Evolutionary conservation across 2,888 invertebrate genomes (phyloP).

Genomic region (Polyploca ridens): DNA sequence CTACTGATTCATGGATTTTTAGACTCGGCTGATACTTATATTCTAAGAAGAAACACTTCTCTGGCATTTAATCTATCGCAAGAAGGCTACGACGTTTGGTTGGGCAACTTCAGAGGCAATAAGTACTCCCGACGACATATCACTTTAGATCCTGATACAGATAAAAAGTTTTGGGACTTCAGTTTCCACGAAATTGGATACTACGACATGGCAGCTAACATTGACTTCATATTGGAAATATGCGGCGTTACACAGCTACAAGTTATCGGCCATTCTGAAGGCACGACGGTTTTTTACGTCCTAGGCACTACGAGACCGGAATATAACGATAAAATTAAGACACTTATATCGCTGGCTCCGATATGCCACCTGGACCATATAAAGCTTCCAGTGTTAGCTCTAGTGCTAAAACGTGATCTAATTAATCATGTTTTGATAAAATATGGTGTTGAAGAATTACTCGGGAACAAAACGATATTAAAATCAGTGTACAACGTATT

Average conservation of each 20-base stretch:
- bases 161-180: slow-evolving; percentile 71
- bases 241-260: slow-evolving; percentile 80
- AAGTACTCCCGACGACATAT: slow-evolving; percentile 80
- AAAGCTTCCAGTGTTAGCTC: no score
- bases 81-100: slow-evolving; percentile 70
- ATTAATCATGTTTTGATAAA: no score
- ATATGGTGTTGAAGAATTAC: no score
- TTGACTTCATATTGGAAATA: slow-evolving; percentile 39
- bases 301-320: slow-evolving; percentile 74
- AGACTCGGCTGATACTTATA: slow-evolving; percentile 37
- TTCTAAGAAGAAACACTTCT: slow-evolving; percentile 39
- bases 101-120: slow-evolving; percentile 79
- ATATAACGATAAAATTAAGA: slow-evolving; percentile 61
- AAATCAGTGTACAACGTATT: no score
- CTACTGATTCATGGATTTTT: slow-evolving; percentile 41
- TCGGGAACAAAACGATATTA: no score
- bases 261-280: slow-evolving; percentile 87
- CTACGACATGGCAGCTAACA: slow-evolving; percentile 87
- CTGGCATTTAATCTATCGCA: slow-evolving; percentile 56
- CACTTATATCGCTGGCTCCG: no score
- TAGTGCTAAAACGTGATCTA: no score
- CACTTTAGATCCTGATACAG: slow-evolving; percentile 48
- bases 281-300: slow-evolving; percentile 80
- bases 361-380: no score
- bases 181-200: slow-evolving; percentile 87